A percentile compares a stretch with the other conserved stretches of the same genome.
Evolutionary conservation across 2,888 invertebrate genomes (phyloP).

Genomic region (Scelioninae gen. 1): DNA sequence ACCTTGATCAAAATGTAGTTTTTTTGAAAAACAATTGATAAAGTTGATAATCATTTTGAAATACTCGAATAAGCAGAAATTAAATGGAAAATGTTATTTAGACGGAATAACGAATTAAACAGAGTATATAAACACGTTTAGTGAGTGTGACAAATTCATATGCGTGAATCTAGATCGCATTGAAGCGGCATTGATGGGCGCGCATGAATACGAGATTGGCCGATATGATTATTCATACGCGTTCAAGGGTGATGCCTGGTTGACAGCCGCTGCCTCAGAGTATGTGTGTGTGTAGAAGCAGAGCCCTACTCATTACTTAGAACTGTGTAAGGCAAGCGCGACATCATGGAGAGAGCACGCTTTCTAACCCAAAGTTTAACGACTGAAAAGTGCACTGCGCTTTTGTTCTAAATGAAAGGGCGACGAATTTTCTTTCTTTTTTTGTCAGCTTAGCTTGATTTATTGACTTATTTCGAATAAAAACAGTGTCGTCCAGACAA

Average conservation of each 20-base stretch:
- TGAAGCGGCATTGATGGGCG: constrained; percentile 70
- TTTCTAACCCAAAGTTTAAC: constrained; percentile 67
- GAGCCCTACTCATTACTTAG: constrained; percentile 67
- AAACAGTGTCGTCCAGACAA: constrained; percentile 11
- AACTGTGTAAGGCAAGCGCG: constrained; percentile 75
- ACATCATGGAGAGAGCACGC: constrained; percentile 71
- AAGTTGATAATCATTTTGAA: not conserved
- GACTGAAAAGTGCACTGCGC: constrained; percentile 49
- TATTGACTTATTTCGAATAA: constrained; percentile 29
- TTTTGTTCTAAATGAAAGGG: constrained; percentile 51
- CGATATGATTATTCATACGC: constrained; percentile 80
- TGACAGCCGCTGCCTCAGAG: constrained; percentile 79
- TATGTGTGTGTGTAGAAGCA: constrained; percentile 31
- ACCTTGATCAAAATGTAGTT: too few relatives aligned
- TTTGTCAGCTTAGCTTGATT: constrained; percentile 34
- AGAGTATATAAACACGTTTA: constrained; percentile 70
- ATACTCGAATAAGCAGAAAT: constrained; percentile 29
- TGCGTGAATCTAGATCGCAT: constrained; percentile 72
- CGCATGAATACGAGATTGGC: constrained; percentile 78
- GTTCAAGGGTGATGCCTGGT: constrained; percentile 78
- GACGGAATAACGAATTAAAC: constrained; percentile 71
- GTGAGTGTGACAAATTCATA: constrained; percentile 74
- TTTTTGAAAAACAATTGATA: not conserved
- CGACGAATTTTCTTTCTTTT: constrained; percentile 28
- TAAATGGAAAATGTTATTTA: constrained; percentile 57